Conservation (phyloP, 2,113 vertebrate genomes). For the Silurus asotus region DNA sequence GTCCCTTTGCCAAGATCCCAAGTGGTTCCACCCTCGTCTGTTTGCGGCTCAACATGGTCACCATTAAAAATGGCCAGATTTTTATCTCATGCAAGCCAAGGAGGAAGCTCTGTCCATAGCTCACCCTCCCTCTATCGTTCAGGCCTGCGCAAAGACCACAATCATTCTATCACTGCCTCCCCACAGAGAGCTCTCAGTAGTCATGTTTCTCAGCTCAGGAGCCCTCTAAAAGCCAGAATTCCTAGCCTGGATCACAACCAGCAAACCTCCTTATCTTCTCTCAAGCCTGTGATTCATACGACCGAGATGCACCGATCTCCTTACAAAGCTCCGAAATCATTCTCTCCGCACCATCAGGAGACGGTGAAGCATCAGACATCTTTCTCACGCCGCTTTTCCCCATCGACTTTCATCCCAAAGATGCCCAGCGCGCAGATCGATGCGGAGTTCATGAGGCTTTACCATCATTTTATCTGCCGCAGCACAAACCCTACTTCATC, state of each 20-base stretch:
- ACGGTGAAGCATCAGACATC: slow-evolving; percentile 19
- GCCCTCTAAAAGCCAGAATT: slow-evolving; percentile 51
- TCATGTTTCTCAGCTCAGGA: slow-evolving; percentile 45
- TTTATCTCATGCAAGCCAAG: neutral
- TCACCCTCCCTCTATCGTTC: neutral
- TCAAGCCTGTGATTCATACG: neutral
- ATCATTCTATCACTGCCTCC: neutral
- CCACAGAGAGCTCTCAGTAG: slow-evolving; percentile 11
- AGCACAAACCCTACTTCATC: slow-evolving; percentile 37
- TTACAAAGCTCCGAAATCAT: slow-evolving; percentile 4
- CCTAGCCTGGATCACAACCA: slow-evolving; percentile 16
- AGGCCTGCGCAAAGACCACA: neutral
- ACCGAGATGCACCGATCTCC: slow-evolving; percentile 4
- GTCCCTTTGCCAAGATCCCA: neutral
- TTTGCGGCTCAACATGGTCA: neutral
- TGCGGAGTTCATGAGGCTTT: slow-evolving; percentile 62
- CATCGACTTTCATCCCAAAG: slow-evolving; percentile 33
- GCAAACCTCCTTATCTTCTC: slow-evolving; percentile 43
- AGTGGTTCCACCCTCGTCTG: neutral
- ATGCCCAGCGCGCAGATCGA: slow-evolving; percentile 49
- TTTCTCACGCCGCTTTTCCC: neutral
- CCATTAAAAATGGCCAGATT: slow-evolving; percentile 8
- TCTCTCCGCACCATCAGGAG: neutral
- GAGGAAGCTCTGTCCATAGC: neutral
- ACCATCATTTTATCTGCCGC: slow-evolving; percentile 69